phyloP scores from a whole-genome alignment of 2,797 vertebrate species.

The Craterocephalus amniculus region DNA sequence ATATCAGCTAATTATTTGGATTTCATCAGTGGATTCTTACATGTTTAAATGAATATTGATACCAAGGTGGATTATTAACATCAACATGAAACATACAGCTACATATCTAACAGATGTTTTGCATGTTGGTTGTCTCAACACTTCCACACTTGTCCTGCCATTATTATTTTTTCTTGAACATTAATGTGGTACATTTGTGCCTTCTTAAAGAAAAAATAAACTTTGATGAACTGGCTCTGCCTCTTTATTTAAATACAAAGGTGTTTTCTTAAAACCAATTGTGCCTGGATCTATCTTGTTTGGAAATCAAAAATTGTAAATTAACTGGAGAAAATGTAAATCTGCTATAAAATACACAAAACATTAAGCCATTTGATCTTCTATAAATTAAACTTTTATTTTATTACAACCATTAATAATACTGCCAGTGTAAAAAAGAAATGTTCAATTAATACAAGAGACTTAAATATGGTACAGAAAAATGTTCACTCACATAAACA shows the following conservation, averaged over 20 bases:
- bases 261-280: not conserved
- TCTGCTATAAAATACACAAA: constrained; percentile 43
- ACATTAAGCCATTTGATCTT: constrained; percentile 36
- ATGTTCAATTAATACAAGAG: constrained; percentile 48
- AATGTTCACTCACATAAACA: constrained; percentile 28
- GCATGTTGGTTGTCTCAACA: not conserved
- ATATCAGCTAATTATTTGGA: not conserved
- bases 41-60: constrained; percentile 18
- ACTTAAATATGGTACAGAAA: constrained; percentile 47
- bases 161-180: constrained; percentile 17
- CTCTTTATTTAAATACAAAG: not conserved
- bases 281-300: not conserved
- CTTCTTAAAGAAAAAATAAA: constrained; percentile 49
- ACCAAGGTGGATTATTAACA: not conserved
- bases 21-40: constrained; percentile 8
- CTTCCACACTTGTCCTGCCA: constrained; percentile 2
- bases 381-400: constrained; percentile 58
- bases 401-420: constrained; percentile 70
- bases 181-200: constrained; percentile 25
- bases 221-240: constrained; percentile 16
- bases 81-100: constrained; percentile 17
- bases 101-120: not conserved
- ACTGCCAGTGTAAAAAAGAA: constrained; percentile 72
- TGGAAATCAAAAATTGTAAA: not conserved
- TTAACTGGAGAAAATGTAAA: not conserved